phyloP scores from a whole-genome alignment of 2,888 invertebrate genomes.

The Cephus pulcher region DNA sequence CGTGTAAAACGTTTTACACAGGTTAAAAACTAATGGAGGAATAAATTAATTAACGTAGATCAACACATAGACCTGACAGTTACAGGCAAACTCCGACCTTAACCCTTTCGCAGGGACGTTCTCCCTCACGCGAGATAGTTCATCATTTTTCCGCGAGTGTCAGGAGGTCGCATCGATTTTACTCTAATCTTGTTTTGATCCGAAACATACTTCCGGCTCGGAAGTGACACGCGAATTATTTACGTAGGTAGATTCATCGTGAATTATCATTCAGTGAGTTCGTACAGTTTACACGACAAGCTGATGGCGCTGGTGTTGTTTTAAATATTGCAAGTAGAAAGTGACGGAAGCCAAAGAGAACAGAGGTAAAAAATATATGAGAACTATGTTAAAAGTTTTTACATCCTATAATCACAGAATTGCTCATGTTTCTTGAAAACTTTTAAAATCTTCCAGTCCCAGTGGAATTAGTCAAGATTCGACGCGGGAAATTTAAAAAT shows the following conservation, averaged over 20 bases:
- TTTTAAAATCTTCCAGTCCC: background rate
- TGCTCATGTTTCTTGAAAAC: background rate
- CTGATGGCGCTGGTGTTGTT: background rate
- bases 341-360: background rate
- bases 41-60: background rate
- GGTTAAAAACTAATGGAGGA: background rate
- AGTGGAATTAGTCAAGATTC: background rate
- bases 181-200: background rate
- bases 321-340: background rate
- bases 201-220: background rate
- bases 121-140: background rate
- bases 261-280: background rate
- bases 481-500: background rate
- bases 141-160: background rate
- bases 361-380: background rate
- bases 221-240: background rate
- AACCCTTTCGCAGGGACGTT: background rate
- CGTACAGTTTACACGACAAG: background rate
- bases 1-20: background rate
- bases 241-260: background rate
- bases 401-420: background rate
- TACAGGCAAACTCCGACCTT: background rate
- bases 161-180: background rate
- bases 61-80: background rate
- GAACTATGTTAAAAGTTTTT: background rate